Percentiles rank a stretch among this genome's conserved stretches.
Evolutionary conservation across 2,888 invertebrate species (phyloP).

Genomic region (Muscina levida): DNA sequence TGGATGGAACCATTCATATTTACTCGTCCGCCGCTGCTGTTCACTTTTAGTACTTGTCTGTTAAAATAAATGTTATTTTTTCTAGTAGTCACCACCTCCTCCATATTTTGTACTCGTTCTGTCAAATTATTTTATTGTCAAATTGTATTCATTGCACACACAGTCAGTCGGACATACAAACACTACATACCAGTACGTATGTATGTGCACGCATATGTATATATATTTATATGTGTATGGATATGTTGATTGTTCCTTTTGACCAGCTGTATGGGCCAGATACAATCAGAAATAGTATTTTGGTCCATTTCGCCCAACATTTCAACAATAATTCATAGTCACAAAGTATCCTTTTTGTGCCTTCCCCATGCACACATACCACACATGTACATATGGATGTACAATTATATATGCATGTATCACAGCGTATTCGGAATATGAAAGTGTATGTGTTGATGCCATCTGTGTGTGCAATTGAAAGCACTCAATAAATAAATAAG

Average conservation of each 20-base stretch:
- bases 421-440: no score
- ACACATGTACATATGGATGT: not conserved
- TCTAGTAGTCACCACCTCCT: slow-evolving; percentile 61
- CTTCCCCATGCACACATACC: not conserved
- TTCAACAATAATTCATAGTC: slow-evolving; percentile 51
- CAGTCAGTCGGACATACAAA: not conserved
- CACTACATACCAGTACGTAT: not conserved
- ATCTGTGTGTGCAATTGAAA: slow-evolving; percentile 17
- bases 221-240: not conserved
- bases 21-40: slow-evolving; percentile 25
- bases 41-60: slow-evolving; percentile 62
- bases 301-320: slow-evolving; percentile 36
- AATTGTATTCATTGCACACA: slow-evolving; percentile 46
- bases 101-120: slow-evolving; percentile 70
- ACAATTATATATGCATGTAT: not conserved
- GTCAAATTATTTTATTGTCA: slow-evolving; percentile 68
- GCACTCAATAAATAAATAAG: slow-evolving; percentile 39
- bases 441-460: not conserved
- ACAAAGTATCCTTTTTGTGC: slow-evolving; percentile 53
- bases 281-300: slow-evolving; percentile 16
- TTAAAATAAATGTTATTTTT: slow-evolving; percentile 59
- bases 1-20: slow-evolving; percentile 23
- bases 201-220: not conserved
- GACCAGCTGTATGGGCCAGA: not conserved
- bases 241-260: slow-evolving; percentile 11